Percentiles rank a stretch among this genome's conserved stretches.
Evolutionary conservation across 2,113 vertebrate species (phyloP).

Genomic region (Myrmophylax atrothorax): DNA sequence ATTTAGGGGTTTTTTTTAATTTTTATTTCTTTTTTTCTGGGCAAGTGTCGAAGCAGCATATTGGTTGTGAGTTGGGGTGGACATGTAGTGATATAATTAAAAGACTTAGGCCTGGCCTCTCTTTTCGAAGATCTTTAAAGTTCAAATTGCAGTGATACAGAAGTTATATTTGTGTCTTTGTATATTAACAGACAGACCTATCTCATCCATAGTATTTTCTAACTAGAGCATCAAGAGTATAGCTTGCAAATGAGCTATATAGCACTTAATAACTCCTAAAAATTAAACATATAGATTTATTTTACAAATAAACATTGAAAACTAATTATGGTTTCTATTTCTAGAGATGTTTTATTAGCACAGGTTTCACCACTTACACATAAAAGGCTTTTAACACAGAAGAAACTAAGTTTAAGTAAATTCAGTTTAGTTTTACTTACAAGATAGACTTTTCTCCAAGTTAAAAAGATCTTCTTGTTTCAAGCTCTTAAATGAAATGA

Average conservation of each 20-base stretch:
- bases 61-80: neutral
- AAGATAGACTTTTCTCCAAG: neutral
- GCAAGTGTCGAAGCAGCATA: neutral
- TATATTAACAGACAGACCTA: neutral
- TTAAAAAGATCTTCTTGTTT: neutral
- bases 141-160: neutral
- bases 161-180: neutral
- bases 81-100: neutral
- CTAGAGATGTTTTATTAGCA: neutral
- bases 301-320: neutral
- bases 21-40: neutral
- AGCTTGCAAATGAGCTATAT: neutral
- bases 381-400: neutral
- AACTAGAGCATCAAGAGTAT: neutral
- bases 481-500: neutral
- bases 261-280: neutral
- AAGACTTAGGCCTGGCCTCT: neutral
- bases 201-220: neutral
- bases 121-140: neutral
- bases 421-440: neutral
- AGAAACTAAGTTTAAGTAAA: neutral
- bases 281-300: neutral
- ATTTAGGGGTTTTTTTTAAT: neutral
- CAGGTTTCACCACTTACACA: neutral
- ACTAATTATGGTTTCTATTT: neutral